Percentiles rank a stretch among this genome's conserved stretches.
Conservation (phyloP, 2,113 vertebrate species). For the Atractosteus spatula region DNA sequence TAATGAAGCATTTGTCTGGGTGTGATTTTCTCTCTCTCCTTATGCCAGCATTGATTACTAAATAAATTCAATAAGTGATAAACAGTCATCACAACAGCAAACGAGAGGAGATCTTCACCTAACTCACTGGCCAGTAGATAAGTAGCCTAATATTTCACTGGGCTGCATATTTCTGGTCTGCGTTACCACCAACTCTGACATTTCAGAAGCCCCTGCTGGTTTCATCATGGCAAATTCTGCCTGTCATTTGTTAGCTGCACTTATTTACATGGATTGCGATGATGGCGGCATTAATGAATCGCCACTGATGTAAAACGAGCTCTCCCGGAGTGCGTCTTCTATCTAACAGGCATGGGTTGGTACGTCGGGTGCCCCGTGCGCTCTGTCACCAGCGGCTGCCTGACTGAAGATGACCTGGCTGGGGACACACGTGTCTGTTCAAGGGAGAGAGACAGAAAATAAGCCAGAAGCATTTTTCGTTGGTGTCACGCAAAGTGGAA, state of each 20-base stretch:
- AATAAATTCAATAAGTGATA: too few species aligned
- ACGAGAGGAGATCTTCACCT: too few species aligned
- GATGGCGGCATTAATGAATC: slow-evolving; percentile 67
- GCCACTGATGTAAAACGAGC: slow-evolving; percentile 60
- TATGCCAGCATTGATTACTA: too few species aligned
- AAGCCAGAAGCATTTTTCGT: background rate
- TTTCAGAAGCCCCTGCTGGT: slow-evolving; percentile 70
- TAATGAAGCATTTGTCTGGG: too few species aligned
- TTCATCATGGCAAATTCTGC: slow-evolving; percentile 72
- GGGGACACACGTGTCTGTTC: background rate
- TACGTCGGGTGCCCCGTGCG: background rate
- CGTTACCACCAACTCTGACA: slow-evolving; percentile 59
- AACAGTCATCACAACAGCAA: too few species aligned
- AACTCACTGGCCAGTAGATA: too few species aligned
- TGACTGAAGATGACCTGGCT: background rate
- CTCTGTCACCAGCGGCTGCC: background rate
- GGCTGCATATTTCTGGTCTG: background rate
- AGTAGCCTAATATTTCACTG: too few species aligned
- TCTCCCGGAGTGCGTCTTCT: slow-evolving; percentile 43
- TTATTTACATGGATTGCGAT: slow-evolving; percentile 53
- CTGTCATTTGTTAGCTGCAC: slow-evolving; percentile 67
- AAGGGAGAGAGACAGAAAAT: background rate
- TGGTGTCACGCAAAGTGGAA: background rate
- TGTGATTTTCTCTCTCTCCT: too few species aligned
- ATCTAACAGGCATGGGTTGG: background rate